Percentiles rank a stretch among this genome's conserved stretches.
Conservation (phyloP, 2,888 invertebrate genomes). For the Lordiphosa fenestrarum region DNA sequence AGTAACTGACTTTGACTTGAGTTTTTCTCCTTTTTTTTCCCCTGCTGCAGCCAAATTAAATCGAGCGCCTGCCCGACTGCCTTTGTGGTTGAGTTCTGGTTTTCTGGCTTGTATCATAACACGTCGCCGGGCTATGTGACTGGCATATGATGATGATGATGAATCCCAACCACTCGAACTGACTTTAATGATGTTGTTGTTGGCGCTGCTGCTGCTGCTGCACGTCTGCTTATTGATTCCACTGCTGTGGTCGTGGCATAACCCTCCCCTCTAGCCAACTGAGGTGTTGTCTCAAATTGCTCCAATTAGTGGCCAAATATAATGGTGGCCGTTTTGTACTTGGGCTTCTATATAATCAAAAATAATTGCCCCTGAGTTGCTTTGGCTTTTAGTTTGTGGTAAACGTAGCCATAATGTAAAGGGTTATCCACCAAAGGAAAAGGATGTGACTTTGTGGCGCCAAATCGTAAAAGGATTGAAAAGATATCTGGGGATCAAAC, state of each 20-base stretch:
- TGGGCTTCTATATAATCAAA: conserved; percentile 53
- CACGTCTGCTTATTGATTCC: conserved; percentile 58
- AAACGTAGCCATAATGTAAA: background rate
- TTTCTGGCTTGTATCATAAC: conserved; percentile 58
- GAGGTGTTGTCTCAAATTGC: conserved; percentile 71
- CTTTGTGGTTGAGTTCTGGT: conserved; percentile 53
- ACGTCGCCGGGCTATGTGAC: conserved; percentile 70
- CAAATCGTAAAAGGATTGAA: background rate
- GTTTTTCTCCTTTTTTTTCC: conserved; percentile 17
- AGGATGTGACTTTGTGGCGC: conserved; percentile 4
- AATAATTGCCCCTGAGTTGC: conserved; percentile 67
- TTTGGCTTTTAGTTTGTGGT: conserved; percentile 50
- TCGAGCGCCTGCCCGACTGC: conserved; percentile 57
- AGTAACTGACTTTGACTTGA: conserved; percentile 40
- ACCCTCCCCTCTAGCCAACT: conserved; percentile 19
- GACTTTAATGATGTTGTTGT: conserved; percentile 55
- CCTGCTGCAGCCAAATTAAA: conserved; percentile 69
- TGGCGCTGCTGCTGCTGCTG: conserved; percentile 19
- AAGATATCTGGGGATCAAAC: background rate
- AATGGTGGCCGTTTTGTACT: conserved; percentile 64
- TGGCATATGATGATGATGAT: conserved; percentile 56
- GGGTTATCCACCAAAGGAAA: background rate
- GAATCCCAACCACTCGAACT: conserved; percentile 14
- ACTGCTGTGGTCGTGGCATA: conserved; percentile 14
- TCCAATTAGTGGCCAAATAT: conserved; percentile 73